Evolutionary conservation across 2,113 vertebrate species (phyloP).

Genomic region (Alectura lathami): DNA sequence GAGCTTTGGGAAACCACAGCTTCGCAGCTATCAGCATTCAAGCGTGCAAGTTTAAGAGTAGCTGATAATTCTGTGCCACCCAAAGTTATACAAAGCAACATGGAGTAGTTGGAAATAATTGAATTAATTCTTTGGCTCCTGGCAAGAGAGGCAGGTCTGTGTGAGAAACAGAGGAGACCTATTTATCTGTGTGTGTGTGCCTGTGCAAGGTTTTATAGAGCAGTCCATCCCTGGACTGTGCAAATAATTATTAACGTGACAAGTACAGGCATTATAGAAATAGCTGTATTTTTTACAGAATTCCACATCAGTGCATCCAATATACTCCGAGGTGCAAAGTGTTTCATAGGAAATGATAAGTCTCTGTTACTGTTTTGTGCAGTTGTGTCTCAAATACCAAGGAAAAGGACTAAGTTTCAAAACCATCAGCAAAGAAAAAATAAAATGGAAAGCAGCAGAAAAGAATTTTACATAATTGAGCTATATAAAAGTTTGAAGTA

Average conservation of each 20-base stretch:
- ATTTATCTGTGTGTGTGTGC: background rate
- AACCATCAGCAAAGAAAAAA: background rate
- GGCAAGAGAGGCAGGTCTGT: background rate
- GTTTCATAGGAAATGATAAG: background rate
- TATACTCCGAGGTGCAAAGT: background rate
- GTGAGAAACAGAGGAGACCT: background rate
- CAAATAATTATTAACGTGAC: background rate
- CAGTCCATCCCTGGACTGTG: background rate
- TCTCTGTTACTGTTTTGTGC: background rate
- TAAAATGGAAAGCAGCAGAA: background rate
- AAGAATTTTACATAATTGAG: background rate
- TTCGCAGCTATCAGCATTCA: background rate
- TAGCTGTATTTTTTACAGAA: background rate
- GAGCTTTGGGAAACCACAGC: background rate
- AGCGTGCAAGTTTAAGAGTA: background rate
- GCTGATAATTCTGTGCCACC: background rate
- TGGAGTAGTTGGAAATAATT: fast-evolving
- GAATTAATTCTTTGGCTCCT: background rate
- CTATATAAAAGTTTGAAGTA: background rate
- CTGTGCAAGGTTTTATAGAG: background rate
- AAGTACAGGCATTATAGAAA: background rate
- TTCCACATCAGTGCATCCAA: background rate
- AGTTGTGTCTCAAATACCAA: background rate
- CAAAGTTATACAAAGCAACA: background rate
- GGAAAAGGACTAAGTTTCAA: background rate